A percentile compares a stretch with the other conserved stretches of the same genome.
Conservation (phyloP, 2,797 vertebrate species). For the Enteromius afrohamiltoni region DNA sequence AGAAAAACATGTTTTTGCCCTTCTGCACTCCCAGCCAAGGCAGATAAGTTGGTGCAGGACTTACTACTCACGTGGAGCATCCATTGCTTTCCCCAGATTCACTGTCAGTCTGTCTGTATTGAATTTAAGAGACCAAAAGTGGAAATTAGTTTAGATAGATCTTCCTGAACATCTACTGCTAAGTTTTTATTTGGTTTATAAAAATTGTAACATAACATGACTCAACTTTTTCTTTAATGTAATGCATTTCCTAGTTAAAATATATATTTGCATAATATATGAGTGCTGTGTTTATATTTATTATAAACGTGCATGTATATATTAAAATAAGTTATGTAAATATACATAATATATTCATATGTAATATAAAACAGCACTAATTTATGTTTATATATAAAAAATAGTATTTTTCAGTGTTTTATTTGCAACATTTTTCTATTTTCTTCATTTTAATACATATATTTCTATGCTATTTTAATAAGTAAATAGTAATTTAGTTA, state of each 20-base stretch:
- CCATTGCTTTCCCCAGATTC: slow-evolving; percentile 6
- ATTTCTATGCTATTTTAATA: too few species aligned
- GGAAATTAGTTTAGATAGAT: neutral
- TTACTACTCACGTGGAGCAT: slow-evolving; percentile 45
- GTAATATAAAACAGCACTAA: neutral
- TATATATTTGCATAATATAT: neutral
- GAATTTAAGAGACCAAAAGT: neutral
- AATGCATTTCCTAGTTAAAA: neutral
- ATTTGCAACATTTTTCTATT: neutral
- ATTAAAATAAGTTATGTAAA: too few species aligned
- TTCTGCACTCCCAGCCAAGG: slow-evolving; percentile 43
- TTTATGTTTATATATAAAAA: neutral
- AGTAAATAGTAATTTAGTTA: too few species aligned
- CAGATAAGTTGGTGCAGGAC: slow-evolving; percentile 47
- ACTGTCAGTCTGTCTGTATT: neutral
- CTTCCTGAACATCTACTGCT: neutral
- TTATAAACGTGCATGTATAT: too few species aligned
- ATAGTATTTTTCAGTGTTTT: neutral
- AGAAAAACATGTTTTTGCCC: slow-evolving; percentile 48
- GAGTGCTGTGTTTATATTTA: too few species aligned
- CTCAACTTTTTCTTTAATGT: neutral
- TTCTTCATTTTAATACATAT: too few species aligned
- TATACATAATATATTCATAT: too few species aligned
- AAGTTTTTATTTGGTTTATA: neutral
- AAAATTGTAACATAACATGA: slow-evolving; percentile 8